Evolutionary conservation across 2,888 invertebrate species (phyloP).

Genomic region (Gastrophysa polygoni): DNA sequence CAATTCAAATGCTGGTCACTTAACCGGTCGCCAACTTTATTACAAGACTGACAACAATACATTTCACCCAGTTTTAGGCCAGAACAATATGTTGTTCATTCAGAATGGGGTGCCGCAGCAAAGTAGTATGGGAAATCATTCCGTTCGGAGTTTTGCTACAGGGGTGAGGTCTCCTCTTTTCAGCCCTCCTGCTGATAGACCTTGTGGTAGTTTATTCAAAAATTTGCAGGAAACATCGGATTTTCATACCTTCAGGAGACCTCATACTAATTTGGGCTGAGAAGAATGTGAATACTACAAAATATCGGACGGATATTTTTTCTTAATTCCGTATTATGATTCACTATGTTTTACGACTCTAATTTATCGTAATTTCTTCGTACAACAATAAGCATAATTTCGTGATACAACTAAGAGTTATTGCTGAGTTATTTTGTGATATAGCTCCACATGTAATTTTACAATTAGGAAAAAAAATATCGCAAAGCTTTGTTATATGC

Average conservation of each 20-base stretch:
- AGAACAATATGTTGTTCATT: conserved; percentile 34
- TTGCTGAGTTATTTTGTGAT: too few relatives aligned
- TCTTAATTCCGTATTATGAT: too few relatives aligned
- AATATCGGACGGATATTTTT: too few relatives aligned
- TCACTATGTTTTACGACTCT: too few relatives aligned
- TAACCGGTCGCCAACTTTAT: conserved; percentile 21
- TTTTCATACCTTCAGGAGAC: conserved; percentile 10
- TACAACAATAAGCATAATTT: too few relatives aligned
- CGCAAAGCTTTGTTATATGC: too few relatives aligned
- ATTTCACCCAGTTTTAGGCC: conserved; percentile 34
- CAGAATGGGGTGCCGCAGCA: conserved; percentile 28
- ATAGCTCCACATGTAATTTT: too few relatives aligned
- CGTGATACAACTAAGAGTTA: too few relatives aligned
- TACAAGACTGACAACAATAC: conserved; percentile 32
- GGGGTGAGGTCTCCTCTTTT: conserved; percentile 5
- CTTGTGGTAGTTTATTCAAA: conserved; percentile 28
- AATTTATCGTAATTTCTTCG: too few relatives aligned
- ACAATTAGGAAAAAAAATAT: too few relatives aligned
- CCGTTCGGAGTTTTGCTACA: conserved; percentile 13
- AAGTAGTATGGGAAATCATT: conserved; percentile 24
- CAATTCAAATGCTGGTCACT: conserved; percentile 3
- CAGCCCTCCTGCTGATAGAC: conserved; percentile 15
- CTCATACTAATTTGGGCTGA: conserved; percentile 2
- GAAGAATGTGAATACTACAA: not conserved
- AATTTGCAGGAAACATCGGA: conserved; percentile 14